Base-by-base conservation (phyloP, 2,113 vertebrate genomes). In the Microtus pennsylvanicus region DNA sequence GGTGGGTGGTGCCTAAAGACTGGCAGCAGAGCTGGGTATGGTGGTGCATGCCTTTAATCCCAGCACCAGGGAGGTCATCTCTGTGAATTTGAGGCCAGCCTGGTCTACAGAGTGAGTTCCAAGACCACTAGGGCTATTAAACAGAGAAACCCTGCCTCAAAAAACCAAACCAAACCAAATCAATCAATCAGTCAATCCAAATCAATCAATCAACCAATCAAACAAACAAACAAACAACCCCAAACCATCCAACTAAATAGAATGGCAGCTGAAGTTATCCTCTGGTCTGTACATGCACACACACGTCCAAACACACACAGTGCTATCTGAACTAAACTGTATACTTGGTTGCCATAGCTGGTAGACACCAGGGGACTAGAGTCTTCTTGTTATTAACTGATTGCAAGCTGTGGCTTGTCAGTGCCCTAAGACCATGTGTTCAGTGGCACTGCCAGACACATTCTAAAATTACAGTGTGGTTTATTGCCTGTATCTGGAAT, bases 321-420 rank as follows among this genome's bases (percentile, higher is more conserved):
- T 52, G 22, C 55, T 70, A 52, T 24, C 69, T 19, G 61, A 89
- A 12, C 61, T 14, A 8, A 24, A 30, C 3, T 4, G 35, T 0
- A 0, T 3, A 3, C 33, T 30, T 24, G 2, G 8, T 77, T 77
- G 38, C 75, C 4, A 0, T 52, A 63, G 24, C 4, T 2, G 55
- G 38, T 3, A 30, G 55, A 3, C 19, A 1, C 3, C 3, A 3
- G 8, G 4, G 50, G 12, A 13, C n/a, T 16, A 2, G 3, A 45
- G 26, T 4, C n/a, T 42, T 17, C n/a, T 63, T 22, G 0, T 28
- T 78, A n/a, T 6, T 7, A 22, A 0, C 16, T 67, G 28, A 75
- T 75, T 86, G 63, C 58, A 82, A 7, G 28, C 26, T 13, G 38
- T 17, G 35, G 24, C 0, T 42, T 67, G 69, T 33, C 42, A 2